Percentiles rank a stretch among this genome's conserved stretches.
phyloP scores from a whole-genome alignment of 2,113 vertebrate species.

The Trogon melanurus region DNA sequence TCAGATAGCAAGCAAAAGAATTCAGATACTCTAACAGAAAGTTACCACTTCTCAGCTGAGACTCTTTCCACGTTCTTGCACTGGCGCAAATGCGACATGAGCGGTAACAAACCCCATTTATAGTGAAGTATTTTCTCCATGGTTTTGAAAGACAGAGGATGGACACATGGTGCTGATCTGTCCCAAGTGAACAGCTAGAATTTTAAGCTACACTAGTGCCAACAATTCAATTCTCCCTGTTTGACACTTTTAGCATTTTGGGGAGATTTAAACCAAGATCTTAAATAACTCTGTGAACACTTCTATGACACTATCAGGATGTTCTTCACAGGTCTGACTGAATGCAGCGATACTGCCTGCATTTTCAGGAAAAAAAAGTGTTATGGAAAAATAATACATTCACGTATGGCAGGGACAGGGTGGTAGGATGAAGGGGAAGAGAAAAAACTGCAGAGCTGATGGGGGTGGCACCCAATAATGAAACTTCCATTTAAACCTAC shows the following conservation, averaged over 20 bases:
- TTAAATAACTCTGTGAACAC: neutral
- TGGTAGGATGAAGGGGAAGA: neutral
- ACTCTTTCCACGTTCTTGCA: neutral
- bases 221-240: neutral
- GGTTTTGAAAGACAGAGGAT: neutral
- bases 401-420: neutral
- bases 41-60: neutral
- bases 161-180: neutral
- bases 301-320: neutral
- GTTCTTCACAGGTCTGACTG: conserved; percentile 10
- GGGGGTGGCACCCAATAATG: neutral
- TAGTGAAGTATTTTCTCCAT: neutral
- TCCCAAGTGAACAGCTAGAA: neutral
- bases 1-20: neutral
- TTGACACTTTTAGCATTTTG: neutral
- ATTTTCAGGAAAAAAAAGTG: neutral
- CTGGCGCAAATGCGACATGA: neutral
- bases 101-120: neutral
- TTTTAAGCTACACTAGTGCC: neutral
- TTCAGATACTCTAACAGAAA: neutral
- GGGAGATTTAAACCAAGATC: neutral
- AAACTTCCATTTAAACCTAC: neutral
- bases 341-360: neutral
- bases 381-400: neutral
- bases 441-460: neutral